Percentiles rank a stretch among this genome's conserved stretches.
phyloP scores from a whole-genome alignment of 1,140 invertebrate species.

The Drosophila eugracilis region DNA sequence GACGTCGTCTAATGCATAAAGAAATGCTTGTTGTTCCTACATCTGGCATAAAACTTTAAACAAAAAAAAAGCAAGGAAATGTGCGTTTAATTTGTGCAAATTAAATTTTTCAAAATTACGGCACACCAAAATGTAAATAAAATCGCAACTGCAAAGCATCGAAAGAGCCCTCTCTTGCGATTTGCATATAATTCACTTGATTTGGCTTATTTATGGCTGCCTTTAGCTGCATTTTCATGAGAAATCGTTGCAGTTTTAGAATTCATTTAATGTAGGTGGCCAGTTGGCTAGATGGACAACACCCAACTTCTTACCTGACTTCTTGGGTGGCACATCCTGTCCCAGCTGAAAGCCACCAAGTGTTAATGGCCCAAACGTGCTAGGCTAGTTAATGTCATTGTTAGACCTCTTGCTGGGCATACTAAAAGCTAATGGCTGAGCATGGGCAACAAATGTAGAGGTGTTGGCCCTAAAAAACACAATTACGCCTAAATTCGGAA shows the following conservation, averaged over 20 bases:
- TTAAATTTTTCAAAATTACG: constrained; percentile 54
- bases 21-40: constrained; percentile 53
- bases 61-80: constrained; percentile 48
- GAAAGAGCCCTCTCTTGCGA: constrained; percentile 16
- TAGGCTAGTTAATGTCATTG: background rate
- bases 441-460: background rate
- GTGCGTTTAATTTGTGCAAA: constrained; percentile 77
- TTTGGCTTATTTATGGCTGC: constrained; percentile 31
- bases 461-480: background rate
- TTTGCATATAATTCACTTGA: constrained; percentile 49
- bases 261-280: background rate
- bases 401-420: background rate
- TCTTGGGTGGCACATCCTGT: constrained; percentile 4
- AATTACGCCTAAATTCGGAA: background rate
- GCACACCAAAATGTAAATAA: constrained; percentile 40
- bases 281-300: background rate
- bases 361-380: constrained; percentile 11
- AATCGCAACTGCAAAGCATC: constrained; percentile 6
- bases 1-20: constrained; percentile 60
- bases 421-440: background rate
- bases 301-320: background rate
- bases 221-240: constrained; percentile 53
- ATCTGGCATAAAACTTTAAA: constrained; percentile 67
- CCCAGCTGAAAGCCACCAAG: background rate
- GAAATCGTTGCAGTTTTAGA: constrained; percentile 25